Percentiles rank a stretch among this genome's conserved stretches.
These are phyloP conservation scores for Eristalis pertinax DNA, from an alignment of 2,888 invertebrate genomes.

Conservation along the genomic window DNA sequence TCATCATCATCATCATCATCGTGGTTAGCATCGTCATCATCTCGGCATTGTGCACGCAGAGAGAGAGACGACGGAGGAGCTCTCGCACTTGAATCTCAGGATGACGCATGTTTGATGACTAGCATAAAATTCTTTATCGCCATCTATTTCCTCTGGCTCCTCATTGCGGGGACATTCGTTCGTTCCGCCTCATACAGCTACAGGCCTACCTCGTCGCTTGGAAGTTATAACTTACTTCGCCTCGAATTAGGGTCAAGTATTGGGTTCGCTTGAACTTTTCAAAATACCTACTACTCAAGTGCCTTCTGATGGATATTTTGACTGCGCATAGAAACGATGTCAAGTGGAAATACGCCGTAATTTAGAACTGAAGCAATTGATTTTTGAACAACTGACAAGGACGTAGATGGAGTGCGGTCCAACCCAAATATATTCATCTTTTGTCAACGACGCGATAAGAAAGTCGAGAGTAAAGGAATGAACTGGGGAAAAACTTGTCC, in stretches of 20 bases:
- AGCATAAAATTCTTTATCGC: slow-evolving; percentile 36
- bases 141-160: background rate
- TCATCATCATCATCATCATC: background rate
- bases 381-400: background rate
- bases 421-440: no score
- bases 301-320: background rate
- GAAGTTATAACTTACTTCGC: background rate
- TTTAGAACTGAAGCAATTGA: no score
- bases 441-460: no score
- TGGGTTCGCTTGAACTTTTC: background rate
- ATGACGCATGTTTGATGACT: slow-evolving; percentile 56
- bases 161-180: background rate
- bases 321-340: background rate
- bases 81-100: slow-evolving; percentile 15
- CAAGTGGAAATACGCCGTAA: background rate
- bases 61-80: background rate
- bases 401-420: background rate
- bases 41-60: background rate
- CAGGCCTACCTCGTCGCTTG: background rate
- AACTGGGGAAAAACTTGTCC: no score
- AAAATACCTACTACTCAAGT: background rate
- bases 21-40: background rate
- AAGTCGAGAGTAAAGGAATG: no score
- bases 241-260: background rate
- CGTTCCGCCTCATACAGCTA: no score